Evolutionary conservation across 2,113 vertebrate genomes (phyloP), one percentile per base, ranked within the genome.

Genomic region (Nothocercus julius): DNA sequence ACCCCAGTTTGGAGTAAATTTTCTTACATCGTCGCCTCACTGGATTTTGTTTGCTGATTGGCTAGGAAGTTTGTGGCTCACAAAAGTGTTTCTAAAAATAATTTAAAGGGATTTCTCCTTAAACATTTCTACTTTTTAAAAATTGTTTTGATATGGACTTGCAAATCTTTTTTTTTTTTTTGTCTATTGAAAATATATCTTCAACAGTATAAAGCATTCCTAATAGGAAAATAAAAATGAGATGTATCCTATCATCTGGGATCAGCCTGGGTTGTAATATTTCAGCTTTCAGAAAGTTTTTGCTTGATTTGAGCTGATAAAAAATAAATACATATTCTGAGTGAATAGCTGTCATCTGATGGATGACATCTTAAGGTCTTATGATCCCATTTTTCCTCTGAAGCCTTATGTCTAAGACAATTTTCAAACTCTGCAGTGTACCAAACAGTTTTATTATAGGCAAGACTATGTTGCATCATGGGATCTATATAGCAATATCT

Each of bases 71-170:
- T 75, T 85, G 70, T 16, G 7, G 11, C 16, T 80, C 13, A 42
- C 53, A 27, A 47, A 45, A 51, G 0, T 1, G 53, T 56, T 62
- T 70, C 5, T 47, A 30, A 38, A 13, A 0, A 0, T 2, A 77
- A 17, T 28, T 13, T 19, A 62, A 70, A 68, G 5, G 2, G 2
- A 49, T 8, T 49, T 64, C 80, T 86, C 2, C 22, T 49, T 34
- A 56, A 86, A 21, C 78, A 83, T 11, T 12, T 36, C 4, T 34
- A 9, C 16, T 74, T 77, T 77, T 10, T 14, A 66, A 28, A 36
- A 53, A 32, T 5, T 20, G 2, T 27, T 53, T 62, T 42, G 3
- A 13, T 53, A 76, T 9, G 27, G 2, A n/a, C 28, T 62, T 63
- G 38, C 8, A 81, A 53, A 3, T 47, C 42, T 3, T 11, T 20